phyloP scores from a whole-genome alignment of 2,888 invertebrate genomes.

The Tolmerus cingulatus region DNA sequence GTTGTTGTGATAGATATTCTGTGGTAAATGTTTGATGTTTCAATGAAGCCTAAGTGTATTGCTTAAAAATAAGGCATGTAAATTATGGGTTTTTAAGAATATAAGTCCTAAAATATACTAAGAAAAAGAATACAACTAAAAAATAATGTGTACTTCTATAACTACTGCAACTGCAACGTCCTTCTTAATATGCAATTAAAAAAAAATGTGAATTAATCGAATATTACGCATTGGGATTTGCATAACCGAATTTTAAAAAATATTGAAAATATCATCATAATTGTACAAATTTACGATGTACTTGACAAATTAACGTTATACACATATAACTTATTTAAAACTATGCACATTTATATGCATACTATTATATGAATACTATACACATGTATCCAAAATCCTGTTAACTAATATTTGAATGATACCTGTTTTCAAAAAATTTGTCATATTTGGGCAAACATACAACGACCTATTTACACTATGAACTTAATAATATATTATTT shows the following conservation, averaged over 20 bases:
- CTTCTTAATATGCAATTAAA: background rate
- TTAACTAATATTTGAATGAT: background rate
- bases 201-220: background rate
- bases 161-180: background rate
- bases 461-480: background rate
- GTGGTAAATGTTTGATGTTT: background rate
- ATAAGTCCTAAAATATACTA: background rate
- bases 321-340: background rate
- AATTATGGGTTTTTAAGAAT: background rate
- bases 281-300: background rate
- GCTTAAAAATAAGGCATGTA: background rate
- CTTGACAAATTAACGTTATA: background rate
- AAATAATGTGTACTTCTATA: background rate
- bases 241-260: background rate
- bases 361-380: background rate
- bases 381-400: background rate
- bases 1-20: background rate
- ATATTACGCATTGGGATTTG: background rate
- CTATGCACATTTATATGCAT: background rate
- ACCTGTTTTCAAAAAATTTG: background rate
- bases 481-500: background rate
- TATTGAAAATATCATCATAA: background rate
- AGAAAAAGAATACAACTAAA: background rate
- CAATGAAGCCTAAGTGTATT: background rate
- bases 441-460: background rate